Evolutionary conservation across 2,797 vertebrate species (phyloP), one percentile per base, ranked within the genome.

Genomic region (Meriones psammophilus): DNA sequence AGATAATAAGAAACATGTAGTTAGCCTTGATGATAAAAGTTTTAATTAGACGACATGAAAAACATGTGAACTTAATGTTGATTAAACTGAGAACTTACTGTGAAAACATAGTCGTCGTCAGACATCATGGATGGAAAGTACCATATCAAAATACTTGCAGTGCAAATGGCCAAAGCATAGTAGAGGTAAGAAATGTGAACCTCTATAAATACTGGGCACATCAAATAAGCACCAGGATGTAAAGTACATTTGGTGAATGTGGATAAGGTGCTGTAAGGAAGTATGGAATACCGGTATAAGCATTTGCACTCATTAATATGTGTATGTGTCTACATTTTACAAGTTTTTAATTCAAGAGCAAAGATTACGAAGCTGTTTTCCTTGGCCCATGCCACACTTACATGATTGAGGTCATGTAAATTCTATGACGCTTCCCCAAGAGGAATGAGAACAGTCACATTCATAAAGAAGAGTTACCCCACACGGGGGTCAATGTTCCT

Each of bases 11-110:
- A 80, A 17, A 66, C 68, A n/a, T 68, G 56, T 73, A 36, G n/a
- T 50, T 80, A 88, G 77, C 28, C 18, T 87, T 78, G 78, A 33
- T 64, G 17, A 76, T 54, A 93, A 83, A 18, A 93, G 60, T 92
- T 89, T 90, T 46, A 91, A 56, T 64, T 64, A 46, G 92, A 68
- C 18, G 22, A 83, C 66, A 66, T 73, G 9, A 69, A 85, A 95
- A 88, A 89, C 13, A 42, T 58, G 88, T 78, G 28, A 85, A 78
- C 91, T 92, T 90, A 86, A 83, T 68, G 78, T 77, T 85, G 46
- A 62, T 28, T 58, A 85, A 81, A 54, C 14, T 90, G 20, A 71
- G 69, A 50, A 58, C 22, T 77, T 92, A 80, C 13, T 46, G n/a
- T 85, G 42, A 46, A 96, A 89, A 91, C 24, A 54, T 1, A 85